Percentiles rank a stretch among this genome's conserved stretches.
These are phyloP conservation scores for Caenorhabditis inopinata DNA, from an alignment of 1,140 invertebrate species.

Conservation along the genomic window DNA sequence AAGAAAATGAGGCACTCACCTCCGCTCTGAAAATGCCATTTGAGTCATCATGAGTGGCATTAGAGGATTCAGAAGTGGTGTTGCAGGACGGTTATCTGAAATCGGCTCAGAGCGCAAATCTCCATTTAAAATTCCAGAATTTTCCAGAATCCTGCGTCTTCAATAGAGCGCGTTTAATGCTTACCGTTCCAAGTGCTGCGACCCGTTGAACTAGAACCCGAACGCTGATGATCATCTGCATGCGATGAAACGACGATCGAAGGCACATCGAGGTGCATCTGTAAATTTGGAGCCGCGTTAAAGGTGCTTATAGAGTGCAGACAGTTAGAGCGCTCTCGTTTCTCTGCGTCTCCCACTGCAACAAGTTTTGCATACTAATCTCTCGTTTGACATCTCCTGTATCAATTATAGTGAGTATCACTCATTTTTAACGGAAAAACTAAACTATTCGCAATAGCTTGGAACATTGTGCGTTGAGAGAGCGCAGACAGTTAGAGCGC, in stretches of 20 bases:
- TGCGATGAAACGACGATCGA: constrained; percentile 2
- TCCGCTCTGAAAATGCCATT: constrained; percentile 13
- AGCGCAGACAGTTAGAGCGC: too few relatives aligned
- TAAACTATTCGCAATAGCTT: too few relatives aligned
- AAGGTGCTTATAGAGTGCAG: too few relatives aligned
- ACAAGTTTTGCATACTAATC: too few relatives aligned
- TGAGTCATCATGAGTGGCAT: constrained; percentile 17
- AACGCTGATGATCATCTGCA: not conserved
- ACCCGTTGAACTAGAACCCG: not conserved
- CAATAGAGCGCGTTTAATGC: not conserved
- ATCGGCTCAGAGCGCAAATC: not conserved
- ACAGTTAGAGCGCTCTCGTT: too few relatives aligned
- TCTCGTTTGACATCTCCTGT: too few relatives aligned
- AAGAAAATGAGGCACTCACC: not conserved
- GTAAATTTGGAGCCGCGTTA: too few relatives aligned
- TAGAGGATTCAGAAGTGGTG: not conserved
- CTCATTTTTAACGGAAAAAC: too few relatives aligned
- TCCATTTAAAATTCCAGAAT: not conserved
- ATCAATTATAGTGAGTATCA: too few relatives aligned
- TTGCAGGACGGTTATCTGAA: not conserved
- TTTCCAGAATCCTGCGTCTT: too few relatives aligned
- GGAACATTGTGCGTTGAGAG: too few relatives aligned
- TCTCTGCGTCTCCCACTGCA: too few relatives aligned
- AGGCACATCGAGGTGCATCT: constrained; percentile 18
- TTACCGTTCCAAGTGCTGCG: not conserved